These are phyloP conservation scores for Plestiodon gilberti DNA, from an alignment of 2,113 vertebrate species.

Conservation along the genomic window DNA sequence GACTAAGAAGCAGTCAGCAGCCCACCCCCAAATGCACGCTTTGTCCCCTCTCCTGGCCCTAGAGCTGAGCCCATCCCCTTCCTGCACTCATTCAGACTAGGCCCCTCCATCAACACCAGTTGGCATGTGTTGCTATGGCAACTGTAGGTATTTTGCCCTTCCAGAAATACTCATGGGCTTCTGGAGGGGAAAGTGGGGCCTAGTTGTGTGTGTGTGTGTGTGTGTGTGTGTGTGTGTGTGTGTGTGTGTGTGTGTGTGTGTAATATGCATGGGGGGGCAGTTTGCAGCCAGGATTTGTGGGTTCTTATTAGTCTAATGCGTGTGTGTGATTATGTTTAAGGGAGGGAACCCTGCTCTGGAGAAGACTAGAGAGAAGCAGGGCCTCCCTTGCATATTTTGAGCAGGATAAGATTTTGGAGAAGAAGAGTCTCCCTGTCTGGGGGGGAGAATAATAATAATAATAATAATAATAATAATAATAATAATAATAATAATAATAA, in stretches of 20 bases:
- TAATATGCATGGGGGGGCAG: neutral
- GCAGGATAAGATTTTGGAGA: neutral
- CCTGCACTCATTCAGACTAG: neutral
- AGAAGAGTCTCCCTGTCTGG: neutral
- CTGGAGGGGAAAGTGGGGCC: neutral
- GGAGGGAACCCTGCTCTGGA: neutral
- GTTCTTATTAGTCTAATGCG: neutral
- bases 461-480: too few relatives aligned
- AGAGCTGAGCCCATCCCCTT: neutral
- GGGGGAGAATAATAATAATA: too few relatives aligned
- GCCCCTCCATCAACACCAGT: neutral
- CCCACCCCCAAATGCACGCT: neutral
- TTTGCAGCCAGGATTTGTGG: neutral
- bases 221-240: too few relatives aligned
- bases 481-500: too few relatives aligned
- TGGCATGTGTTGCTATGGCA: neutral
- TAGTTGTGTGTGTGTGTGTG: neutral
- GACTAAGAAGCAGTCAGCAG: neutral
- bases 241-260: neutral
- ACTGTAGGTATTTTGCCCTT: neutral
- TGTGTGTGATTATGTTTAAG: neutral
- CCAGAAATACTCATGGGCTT: neutral
- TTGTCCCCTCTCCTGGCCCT: neutral
- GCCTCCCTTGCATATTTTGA: neutral
- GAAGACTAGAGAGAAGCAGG: neutral